Conservation (phyloP, 2,113 vertebrate genomes). For the Kryptolebias marmoratus region DNA sequence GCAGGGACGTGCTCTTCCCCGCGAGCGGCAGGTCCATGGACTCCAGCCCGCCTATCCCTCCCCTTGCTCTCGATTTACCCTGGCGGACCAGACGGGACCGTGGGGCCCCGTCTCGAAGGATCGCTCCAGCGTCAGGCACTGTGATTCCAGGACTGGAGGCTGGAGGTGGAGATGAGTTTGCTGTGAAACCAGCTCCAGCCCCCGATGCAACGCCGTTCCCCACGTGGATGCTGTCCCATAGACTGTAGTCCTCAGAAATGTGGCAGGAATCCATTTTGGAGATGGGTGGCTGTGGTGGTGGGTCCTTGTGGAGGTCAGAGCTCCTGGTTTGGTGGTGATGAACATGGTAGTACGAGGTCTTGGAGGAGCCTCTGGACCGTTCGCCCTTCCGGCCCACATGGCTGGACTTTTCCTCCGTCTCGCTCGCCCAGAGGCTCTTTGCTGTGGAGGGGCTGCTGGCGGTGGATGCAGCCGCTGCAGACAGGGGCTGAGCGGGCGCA, state of each 20-base stretch:
- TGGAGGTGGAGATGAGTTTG: conserved; percentile 41
- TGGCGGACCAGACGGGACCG: conserved; percentile 86
- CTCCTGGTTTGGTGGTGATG: conserved; percentile 68
- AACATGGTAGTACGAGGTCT: conserved; percentile 54
- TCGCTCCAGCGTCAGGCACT: conserved; percentile 68
- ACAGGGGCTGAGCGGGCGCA: conserved; percentile 20
- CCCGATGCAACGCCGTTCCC: conserved; percentile 50
- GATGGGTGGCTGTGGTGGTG: conserved; percentile 80
- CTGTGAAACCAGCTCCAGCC: conserved; percentile 43
- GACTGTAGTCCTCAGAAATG: conserved; percentile 71
- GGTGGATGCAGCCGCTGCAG: conserved; percentile 22
- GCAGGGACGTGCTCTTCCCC: conserved; percentile 79
- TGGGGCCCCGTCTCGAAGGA: conserved; percentile 71
- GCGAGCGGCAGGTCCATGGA: conserved; percentile 34
- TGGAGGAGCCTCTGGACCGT: conserved; percentile 50
- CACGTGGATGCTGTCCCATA: conserved; percentile 37
- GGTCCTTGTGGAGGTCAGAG: conserved; percentile 58
- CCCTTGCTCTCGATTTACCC: conserved; percentile 80
- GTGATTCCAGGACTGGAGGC: conserved; percentile 75
- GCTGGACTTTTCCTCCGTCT: conserved; percentile 48
- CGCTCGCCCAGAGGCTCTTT: conserved; percentile 34
- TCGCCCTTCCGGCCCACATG: conserved; percentile 56
- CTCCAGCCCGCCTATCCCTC: conserved; percentile 35
- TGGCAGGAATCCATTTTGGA: conserved; percentile 86
- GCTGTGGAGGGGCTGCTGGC: conserved; percentile 50